Conservation (phyloP, 2,888 invertebrate genomes). For the Dilophus febrilis region DNA sequence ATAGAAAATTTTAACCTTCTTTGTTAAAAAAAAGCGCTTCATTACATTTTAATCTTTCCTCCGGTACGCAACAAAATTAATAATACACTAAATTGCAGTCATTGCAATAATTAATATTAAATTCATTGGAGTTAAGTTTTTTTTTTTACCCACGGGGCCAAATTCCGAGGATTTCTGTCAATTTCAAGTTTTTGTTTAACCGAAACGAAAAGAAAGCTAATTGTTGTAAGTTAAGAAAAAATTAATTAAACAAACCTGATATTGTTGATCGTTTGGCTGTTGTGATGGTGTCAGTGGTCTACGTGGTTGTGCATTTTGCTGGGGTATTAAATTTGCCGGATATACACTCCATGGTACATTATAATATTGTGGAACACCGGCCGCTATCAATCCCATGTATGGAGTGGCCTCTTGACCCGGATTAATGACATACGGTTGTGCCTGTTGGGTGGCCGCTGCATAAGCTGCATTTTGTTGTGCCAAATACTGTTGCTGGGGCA, state of each 20-base stretch:
- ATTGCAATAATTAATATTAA: no score
- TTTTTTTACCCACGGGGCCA: no score
- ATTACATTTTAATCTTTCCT: no score
- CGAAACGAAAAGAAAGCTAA: no score
- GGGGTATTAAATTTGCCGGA: conserved; percentile 60
- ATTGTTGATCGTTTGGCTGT: conserved; percentile 35
- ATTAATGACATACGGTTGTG: conserved; percentile 72
- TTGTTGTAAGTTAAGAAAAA: no score
- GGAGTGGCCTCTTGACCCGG: conserved; percentile 57
- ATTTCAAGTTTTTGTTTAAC: no score
- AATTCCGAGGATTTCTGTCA: no score
- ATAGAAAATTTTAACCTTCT: no score
- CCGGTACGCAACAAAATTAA: no score
- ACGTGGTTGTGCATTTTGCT: conserved; percentile 47
- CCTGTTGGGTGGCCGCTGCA: conserved; percentile 56
- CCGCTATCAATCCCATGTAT: conserved; percentile 60
- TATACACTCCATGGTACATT: conserved; percentile 89
- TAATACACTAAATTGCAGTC: no score
- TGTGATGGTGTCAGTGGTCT: conserved; percentile 65
- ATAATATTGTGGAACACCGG: conserved; percentile 81
- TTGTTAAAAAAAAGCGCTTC: no score
- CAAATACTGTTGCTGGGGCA: conserved; percentile 59
- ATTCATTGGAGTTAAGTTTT: no score
- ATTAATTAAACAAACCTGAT: conserved; percentile 28
- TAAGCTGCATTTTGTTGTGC: conserved; percentile 49